Base-by-base conservation (phyloP, 2,888 invertebrate genomes). In the Hirtodrosophila alboralis region DNA sequence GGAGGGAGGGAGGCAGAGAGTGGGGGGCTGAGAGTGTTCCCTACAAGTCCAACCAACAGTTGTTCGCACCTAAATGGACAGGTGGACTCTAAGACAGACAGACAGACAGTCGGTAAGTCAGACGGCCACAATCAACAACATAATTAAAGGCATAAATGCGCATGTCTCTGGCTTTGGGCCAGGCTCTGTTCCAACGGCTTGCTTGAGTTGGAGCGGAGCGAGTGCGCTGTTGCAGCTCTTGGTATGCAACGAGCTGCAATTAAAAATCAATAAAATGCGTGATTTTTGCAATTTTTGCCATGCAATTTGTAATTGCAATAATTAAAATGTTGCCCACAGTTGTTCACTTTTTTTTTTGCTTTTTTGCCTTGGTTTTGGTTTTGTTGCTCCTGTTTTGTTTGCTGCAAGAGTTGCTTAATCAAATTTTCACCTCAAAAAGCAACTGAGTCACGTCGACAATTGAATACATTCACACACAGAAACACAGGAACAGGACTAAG, bases 241-340 rank as follows among this genome's bases (percentile, higher is more conserved):
- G 78, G 86, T 78, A 84, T 87, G 87, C 87, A 83, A 85, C 72
- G 70, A 87, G 86, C 72, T 74, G 87, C 87, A 85, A 85, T 85
- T 85, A 85, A 85, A 85, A 85, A 85, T 87, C 86, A 85, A 87
- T 85, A 85, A 87, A 85, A 85, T 83, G 81, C 84, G 81, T 85
- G 81, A 83, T 85, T 85, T 85, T 72, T 78, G 85, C 71, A 75
- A 85, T 81, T 84, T 79, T 78, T 69, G 71, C 77, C 67, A 60
- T 71, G 83, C 78, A 84, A 84, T 84, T 81, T 80, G 79, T 80
- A 80, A 80, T 80, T 80, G 79, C 84, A 62, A 84, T 75, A 84
- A 80, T 84, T 84, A 80, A 80, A 84, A 67, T 69, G 84, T 80
- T 66, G 81, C 37, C 53, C 21, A 10, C 43, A 18, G 21, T 48